Percentiles rank a stretch among this genome's conserved stretches.
phyloP scores from a whole-genome alignment of 2,888 invertebrate genomes.

The Mactromeris polynyma region DNA sequence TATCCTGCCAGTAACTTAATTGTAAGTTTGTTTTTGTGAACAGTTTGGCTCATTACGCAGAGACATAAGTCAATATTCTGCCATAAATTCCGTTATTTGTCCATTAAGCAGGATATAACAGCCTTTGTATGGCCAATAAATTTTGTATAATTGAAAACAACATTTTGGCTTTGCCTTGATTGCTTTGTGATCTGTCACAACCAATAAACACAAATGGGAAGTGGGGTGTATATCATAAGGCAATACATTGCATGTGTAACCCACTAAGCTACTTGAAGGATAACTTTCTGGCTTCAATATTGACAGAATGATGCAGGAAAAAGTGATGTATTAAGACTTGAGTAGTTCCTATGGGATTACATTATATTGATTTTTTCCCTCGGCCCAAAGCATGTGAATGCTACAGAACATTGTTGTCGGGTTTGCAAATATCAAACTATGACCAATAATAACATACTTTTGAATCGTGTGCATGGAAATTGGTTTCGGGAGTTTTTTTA shows the following conservation, averaged over 20 bases:
- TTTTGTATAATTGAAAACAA: neutral
- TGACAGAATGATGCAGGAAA: slow-evolving; percentile 38
- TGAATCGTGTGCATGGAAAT: slow-evolving; percentile 54
- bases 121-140: neutral
- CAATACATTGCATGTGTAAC: slow-evolving; percentile 26
- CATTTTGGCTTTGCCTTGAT: neutral
- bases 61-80: neutral
- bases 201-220: neutral
- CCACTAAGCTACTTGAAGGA: slow-evolving; percentile 29
- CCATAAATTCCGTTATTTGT: neutral
- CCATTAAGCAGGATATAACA: neutral
- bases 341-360: slow-evolving; percentile 28
- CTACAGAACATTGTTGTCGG: slow-evolving; percentile 41
- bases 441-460: slow-evolving; percentile 43
- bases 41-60: neutral
- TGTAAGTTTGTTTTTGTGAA: neutral
- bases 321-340: slow-evolving; percentile 41
- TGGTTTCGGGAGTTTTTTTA: slow-evolving; percentile 40
- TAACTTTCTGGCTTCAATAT: slow-evolving; percentile 28
- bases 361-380: slow-evolving; percentile 42
- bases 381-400: slow-evolving; percentile 45
- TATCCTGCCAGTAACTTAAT: neutral
- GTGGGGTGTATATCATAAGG: neutral
- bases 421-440: slow-evolving; percentile 38
- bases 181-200: neutral